Conservation (phyloP, 2,797 vertebrate species). For the Catharus ustulatus region DNA sequence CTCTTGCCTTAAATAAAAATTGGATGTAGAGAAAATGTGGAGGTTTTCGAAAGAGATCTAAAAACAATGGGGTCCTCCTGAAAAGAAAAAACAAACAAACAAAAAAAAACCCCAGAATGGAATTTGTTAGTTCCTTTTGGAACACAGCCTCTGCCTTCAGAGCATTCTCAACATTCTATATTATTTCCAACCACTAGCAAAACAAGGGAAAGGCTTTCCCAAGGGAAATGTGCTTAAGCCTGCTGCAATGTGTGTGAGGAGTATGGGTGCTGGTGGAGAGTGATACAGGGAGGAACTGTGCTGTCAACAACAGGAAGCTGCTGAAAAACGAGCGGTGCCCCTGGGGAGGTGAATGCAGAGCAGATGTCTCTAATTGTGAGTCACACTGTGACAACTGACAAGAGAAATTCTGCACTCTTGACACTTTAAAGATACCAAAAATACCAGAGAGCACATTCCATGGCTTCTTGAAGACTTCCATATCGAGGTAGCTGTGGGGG, state of each 20-base stretch:
- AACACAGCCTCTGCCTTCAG: neutral
- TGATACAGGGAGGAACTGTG: constrained; percentile 78
- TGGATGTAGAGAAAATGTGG: neutral
- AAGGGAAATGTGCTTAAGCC: constrained; percentile 60
- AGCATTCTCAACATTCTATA: constrained; percentile 6
- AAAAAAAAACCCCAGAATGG: neutral
- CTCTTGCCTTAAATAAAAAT: neutral
- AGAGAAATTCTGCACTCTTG: constrained; percentile 79
- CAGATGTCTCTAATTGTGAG: constrained; percentile 83
- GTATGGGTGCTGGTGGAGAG: constrained; percentile 70
- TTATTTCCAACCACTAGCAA: neutral
- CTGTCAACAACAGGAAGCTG: constrained; percentile 83
- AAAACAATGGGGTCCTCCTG: neutral
- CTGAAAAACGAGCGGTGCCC: constrained; percentile 76
- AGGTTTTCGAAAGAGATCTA: neutral
- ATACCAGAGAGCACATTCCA: constrained; percentile 78
- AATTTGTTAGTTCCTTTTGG: constrained; percentile 13
- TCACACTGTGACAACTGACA: constrained; percentile 79
- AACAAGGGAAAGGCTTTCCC: constrained; percentile 63
- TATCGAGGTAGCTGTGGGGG: constrained; percentile 61
- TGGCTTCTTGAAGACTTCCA: constrained; percentile 76
- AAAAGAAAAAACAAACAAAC: neutral
- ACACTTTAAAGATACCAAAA: constrained; percentile 80
- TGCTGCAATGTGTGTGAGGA: constrained; percentile 50
- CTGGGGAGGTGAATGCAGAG: constrained; percentile 72